Base-by-base conservation (phyloP, 1,140 invertebrate genomes). In the Drepana arcuata region DNA sequence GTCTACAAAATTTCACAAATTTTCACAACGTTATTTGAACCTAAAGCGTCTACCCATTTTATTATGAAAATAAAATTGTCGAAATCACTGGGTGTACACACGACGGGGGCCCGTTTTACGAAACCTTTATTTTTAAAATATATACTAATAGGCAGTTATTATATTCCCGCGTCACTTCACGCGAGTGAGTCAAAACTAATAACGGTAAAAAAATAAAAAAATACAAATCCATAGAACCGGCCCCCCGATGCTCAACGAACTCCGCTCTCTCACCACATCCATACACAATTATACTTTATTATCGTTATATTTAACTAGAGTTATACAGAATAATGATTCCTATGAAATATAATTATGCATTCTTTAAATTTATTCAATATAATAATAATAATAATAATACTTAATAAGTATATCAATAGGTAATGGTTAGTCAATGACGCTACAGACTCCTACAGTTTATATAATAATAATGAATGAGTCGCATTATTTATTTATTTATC, bases 281-380 rank as follows among this genome's bases (percentile, higher is more conserved):
- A n/a, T n/a, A 80, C 78, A 84, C 77, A 75, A 73, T 72, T 47
- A 65, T 74, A 74, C 33, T 80, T 79, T 73, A 81, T 80, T 78
- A 84, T 80, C 65, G 71, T 84, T 83, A 84, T 80, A 84, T 78
- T 84, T 84, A 84, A 83, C 83, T 84, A 84, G 77, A 84, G 77
- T 84, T 83, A 84, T 84, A 83, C 81, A 83, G 83, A 84, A 84
- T 84, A 83, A 84, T 84, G 80, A 83, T 84, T 84, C 81, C 80
- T 84, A 84, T 84, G 80, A 84, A 84, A 84, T 84, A 84, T 84
- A 84, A 84, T 84, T 83, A 79, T 80, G 74, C 71, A 78, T 81
- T 79, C 61, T 75, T 83, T 80, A 75, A 73, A 79, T 80, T 80
- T 77, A 81, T 77, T 74, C 70, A 79, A 74, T 83, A 78, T 61